A percentile compares a stretch with the other conserved stretches of the same genome.
These are phyloP conservation scores for Dryobota labecula DNA, from an alignment of 2,888 invertebrate genomes.

Conservation along the genomic window DNA sequence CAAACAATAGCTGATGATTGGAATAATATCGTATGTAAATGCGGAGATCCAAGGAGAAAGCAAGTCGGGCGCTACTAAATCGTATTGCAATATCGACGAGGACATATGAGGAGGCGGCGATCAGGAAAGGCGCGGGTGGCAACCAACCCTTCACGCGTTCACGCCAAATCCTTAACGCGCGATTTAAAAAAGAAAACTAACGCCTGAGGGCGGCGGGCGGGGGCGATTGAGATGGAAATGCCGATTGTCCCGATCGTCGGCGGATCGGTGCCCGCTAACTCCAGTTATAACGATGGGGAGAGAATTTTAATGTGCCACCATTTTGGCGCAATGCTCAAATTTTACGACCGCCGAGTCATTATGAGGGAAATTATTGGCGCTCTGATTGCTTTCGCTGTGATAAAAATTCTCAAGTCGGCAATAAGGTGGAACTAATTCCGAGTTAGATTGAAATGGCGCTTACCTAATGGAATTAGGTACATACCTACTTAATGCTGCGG, in stretches of 20 bases:
- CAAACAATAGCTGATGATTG: conserved; percentile 65
- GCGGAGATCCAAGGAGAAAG: conserved; percentile 61
- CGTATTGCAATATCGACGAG: conserved; percentile 79
- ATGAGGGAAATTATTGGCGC: conserved; percentile 91
- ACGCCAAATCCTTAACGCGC: conserved; percentile 90
- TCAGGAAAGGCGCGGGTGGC: conserved; percentile 70
- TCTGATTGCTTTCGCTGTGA: conserved; percentile 90
- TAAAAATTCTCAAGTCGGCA: conserved; percentile 90
- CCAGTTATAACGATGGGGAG: conserved; percentile 90
- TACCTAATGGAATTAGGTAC: conserved; percentile 77
- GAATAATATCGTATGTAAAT: conserved; percentile 66
- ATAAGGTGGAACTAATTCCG: conserved; percentile 90
- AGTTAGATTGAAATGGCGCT: conserved; percentile 84
- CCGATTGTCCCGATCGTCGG: conserved; percentile 85
- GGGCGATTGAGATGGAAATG: conserved; percentile 88
- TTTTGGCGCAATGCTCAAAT: conserved; percentile 91
- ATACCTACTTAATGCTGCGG: conserved; percentile 68
- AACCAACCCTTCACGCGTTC: conserved; percentile 88
- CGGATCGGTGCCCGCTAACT: conserved; percentile 86
- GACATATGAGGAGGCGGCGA: conserved; percentile 85
- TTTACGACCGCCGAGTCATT: conserved; percentile 90
- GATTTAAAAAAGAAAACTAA: conserved; percentile 91
- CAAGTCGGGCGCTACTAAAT: conserved; percentile 72
- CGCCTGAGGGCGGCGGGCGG: conserved; percentile 77
- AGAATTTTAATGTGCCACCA: conserved; percentile 91